A percentile compares a stretch with the other conserved stretches of the same genome.
phyloP scores from a whole-genome alignment of 2,113 vertebrate species.

The Formicarius rufipectus region DNA sequence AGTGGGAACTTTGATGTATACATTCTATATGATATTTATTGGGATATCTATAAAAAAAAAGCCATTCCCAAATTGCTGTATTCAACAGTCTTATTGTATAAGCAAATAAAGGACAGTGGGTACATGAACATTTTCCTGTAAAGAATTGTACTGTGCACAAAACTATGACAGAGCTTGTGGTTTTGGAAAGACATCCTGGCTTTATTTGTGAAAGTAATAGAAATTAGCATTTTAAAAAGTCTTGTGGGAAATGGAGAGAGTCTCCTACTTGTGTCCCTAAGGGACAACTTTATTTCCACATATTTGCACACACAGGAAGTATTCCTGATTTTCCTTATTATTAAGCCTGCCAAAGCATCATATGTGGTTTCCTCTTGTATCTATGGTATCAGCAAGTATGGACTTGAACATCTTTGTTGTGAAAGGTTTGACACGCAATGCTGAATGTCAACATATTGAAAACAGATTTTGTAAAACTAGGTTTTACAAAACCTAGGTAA shows the following conservation, averaged over 20 bases:
- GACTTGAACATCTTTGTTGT: not conserved
- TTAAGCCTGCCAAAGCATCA: not conserved
- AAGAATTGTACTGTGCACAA: not conserved
- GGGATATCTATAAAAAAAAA: not conserved
- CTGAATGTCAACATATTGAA: not conserved
- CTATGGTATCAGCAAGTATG: not conserved
- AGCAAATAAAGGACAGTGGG: not conserved
- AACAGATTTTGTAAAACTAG: not conserved
- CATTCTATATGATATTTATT: not conserved
- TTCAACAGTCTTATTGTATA: not conserved
- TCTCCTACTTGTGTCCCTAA: not conserved
- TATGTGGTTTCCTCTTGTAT: not conserved
- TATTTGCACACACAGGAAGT: not conserved
- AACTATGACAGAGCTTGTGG: not conserved
- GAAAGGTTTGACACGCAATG: not conserved
- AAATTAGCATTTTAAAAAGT: not conserved
- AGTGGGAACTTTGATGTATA: not conserved
- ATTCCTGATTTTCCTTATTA: not conserved
- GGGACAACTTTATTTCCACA: not conserved
- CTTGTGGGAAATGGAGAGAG: not conserved
- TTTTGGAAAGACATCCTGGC: not conserved
- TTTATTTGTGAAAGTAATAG: not conserved
- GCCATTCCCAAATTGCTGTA: not conserved
- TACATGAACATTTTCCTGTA: not conserved
- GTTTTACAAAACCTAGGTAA: too few species aligned